Percentiles rank a stretch among this genome's conserved stretches.
These are phyloP conservation scores for Nycteola revayana DNA, from an alignment of 2,888 invertebrate genomes.

Conservation along the genomic window DNA sequence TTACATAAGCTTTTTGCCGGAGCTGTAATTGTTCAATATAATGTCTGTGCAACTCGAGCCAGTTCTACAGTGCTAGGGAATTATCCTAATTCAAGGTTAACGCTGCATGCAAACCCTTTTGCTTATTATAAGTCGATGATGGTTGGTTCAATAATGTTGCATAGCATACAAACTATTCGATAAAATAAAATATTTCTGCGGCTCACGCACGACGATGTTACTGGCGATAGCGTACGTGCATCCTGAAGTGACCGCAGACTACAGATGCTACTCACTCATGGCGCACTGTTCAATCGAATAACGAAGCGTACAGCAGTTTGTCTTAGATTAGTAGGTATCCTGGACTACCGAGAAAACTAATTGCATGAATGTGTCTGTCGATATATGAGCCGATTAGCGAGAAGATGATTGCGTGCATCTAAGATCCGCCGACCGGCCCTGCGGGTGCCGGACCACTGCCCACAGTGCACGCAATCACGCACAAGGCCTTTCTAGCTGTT, in stretches of 20 bases:
- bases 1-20: conserved; percentile 60
- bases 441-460: conserved; percentile 38
- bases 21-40: conserved; percentile 57
- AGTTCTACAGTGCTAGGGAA: conserved; percentile 46
- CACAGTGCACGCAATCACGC: conserved; percentile 57
- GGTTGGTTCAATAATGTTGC: conserved; percentile 13
- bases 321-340: conserved; percentile 43
- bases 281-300: conserved; percentile 11
- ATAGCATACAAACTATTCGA: conserved; percentile 1
- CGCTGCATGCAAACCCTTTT: conserved; percentile 41
- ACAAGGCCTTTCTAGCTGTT: conserved; percentile 43
- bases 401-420: conserved; percentile 67
- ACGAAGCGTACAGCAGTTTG: conserved; percentile 9
- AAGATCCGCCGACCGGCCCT: conserved; percentile 52
- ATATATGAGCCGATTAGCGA: conserved; percentile 67
- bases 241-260: conserved; percentile 13
- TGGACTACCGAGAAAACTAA: conserved; percentile 67
- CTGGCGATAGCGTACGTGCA: conserved; percentile 11
- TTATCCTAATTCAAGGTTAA: conserved; percentile 63
- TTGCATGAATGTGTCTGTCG: conserved; percentile 59
- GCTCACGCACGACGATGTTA: conserved; percentile 12
- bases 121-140: conserved; percentile 25
- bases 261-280: conserved; percentile 6
- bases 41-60: conserved; percentile 40
- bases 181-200: conserved; percentile 13